These are phyloP conservation scores for Amphiprion ocellaris DNA, from an alignment of 2,113 vertebrate genomes.

Conservation along the genomic window DNA sequence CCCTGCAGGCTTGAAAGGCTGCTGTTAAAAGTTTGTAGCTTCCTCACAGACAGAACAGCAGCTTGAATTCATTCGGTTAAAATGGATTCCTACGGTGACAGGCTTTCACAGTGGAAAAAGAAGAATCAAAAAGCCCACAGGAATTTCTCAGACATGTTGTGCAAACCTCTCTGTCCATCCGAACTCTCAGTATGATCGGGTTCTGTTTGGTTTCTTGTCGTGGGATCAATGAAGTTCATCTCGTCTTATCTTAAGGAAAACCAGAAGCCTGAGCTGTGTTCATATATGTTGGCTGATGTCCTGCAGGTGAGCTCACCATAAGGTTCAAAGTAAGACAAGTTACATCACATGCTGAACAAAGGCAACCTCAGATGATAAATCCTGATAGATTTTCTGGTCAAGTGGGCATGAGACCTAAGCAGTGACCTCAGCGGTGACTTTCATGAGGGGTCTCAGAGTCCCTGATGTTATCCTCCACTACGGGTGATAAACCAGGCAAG, in stretches of 20 bases:
- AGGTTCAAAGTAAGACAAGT: slow-evolving; percentile 33
- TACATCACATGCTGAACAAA: slow-evolving; percentile 32
- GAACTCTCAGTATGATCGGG: background rate
- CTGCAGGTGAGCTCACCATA: slow-evolving; percentile 35
- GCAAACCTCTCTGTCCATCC: background rate
- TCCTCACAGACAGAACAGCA: slow-evolving; percentile 26
- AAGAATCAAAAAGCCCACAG: slow-evolving; percentile 27
- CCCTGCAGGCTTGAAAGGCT: slow-evolving; percentile 36
- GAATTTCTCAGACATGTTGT: slow-evolving; percentile 40
- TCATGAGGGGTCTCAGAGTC: slow-evolving; percentile 19
- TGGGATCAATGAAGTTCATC: slow-evolving; percentile 17
- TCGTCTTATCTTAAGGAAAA: slow-evolving; percentile 8
- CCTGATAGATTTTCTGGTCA: slow-evolving; percentile 58
- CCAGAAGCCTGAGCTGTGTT: background rate
- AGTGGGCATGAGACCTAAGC: slow-evolving; percentile 38
- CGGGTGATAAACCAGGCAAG: slow-evolving; percentile 36
- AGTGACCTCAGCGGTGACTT: slow-evolving; percentile 45
- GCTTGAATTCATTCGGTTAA: slow-evolving; percentile 58
- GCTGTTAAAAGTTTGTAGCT: slow-evolving; percentile 43
- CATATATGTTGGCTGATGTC: background rate
- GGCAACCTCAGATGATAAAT: slow-evolving; percentile 42
- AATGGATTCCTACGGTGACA: slow-evolving; percentile 40
- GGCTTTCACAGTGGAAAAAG: background rate
- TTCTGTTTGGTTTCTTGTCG: background rate
- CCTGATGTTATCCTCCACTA: slow-evolving; percentile 37